Evolutionary conservation across 1,140 invertebrate species (phyloP).

Genomic region (Artemia franciscana): DNA sequence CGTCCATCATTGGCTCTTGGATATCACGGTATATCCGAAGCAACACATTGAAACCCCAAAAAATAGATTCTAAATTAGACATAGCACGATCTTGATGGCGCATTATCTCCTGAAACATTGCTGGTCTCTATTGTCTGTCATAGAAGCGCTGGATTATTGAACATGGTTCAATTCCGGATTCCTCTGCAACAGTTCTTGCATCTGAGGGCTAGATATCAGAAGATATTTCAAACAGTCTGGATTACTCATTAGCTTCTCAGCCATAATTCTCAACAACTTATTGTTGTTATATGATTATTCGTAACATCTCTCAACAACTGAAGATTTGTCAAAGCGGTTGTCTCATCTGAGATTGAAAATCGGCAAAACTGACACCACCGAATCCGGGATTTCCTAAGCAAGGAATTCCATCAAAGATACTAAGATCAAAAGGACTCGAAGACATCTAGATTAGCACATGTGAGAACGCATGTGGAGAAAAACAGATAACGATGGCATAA

Average conservation of each 20-base stretch:
- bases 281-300: conserved; percentile 92
- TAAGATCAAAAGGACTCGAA: conserved; percentile 52
- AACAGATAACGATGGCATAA: too few species aligned
- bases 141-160: conserved; percentile 91
- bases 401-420: conserved; percentile 52
- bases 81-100: conserved; percentile 92
- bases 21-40: conserved; percentile 96
- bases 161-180: conserved; percentile 98
- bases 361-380: conserved; percentile 64
- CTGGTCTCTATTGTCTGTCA: conserved; percentile 94
- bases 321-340: conserved; percentile 75
- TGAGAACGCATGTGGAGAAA: too few species aligned
- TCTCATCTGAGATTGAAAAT: conserved; percentile 79
- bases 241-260: conserved; percentile 87
- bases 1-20: conserved; percentile 94
- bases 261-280: too few species aligned
- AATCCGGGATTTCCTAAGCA: conserved; percentile 58
- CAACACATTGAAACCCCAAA: conserved; percentile 79
- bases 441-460: too few species aligned
- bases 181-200: conserved; percentile 83
- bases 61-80: conserved; percentile 82
- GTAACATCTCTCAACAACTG: conserved; percentile 78
- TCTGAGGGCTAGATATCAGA: conserved; percentile 88
- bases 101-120: conserved; percentile 96
- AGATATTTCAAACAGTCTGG: conserved; percentile 84